phyloP scores from a whole-genome alignment of 2,113 vertebrate genomes.

The Ammodytes dubius region DNA sequence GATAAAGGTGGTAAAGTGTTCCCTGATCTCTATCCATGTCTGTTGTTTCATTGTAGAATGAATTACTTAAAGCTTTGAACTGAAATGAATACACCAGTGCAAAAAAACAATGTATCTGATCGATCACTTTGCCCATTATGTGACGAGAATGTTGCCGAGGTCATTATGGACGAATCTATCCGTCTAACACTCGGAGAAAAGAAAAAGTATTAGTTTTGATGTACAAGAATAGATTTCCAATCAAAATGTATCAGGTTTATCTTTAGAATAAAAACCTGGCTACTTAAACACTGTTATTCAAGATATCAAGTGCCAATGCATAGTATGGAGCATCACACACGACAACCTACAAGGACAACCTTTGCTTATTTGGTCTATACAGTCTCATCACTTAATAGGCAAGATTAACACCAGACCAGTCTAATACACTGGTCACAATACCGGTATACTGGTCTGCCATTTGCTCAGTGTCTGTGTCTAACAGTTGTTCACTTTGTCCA shows the following conservation, averaged over 20 bases:
- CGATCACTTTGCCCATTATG: neutral
- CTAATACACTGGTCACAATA: neutral
- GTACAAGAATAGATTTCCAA: neutral
- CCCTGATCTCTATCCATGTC: neutral
- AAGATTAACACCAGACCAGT: neutral
- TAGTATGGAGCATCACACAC: neutral
- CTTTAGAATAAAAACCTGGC: neutral
- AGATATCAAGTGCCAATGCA: neutral
- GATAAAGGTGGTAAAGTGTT: neutral
- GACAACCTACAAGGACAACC: no score
- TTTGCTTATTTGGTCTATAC: neutral
- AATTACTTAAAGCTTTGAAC: neutral
- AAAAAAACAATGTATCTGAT: neutral
- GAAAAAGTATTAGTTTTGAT: neutral
- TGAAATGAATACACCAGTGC: neutral
- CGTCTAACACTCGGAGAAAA: neutral
- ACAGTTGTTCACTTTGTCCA: slow-evolving; percentile 22
- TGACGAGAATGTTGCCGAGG: neutral
- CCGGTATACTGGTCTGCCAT: neutral
- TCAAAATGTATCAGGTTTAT: neutral
- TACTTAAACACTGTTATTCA: neutral
- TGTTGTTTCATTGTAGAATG: neutral
- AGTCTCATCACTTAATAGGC: slow-evolving; percentile 5
- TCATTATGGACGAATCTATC: neutral
- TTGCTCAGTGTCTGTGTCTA: neutral